A percentile compares a stretch with the other conserved stretches of the same genome.
Evolutionary conservation across 2,888 invertebrate species (phyloP).

Genomic region (Lasioglossum vierecki): DNA sequence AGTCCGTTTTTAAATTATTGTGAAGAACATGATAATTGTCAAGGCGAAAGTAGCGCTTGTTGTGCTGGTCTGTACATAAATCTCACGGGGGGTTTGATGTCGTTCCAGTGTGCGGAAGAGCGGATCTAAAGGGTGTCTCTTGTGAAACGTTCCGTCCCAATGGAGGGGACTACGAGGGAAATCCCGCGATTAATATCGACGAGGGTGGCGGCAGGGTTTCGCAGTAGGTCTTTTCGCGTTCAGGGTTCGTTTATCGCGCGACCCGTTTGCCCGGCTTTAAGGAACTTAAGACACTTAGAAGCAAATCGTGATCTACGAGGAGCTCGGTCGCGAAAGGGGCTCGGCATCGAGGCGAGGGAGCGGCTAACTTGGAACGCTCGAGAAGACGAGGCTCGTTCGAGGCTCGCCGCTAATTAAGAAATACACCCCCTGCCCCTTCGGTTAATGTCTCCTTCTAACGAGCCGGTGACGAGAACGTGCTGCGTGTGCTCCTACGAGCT

Average conservation of each 20-base stretch:
- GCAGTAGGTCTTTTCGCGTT: background rate
- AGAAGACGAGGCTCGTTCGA: constrained; percentile 55
- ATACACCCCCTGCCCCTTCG: constrained; percentile 47
- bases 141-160: background rate
- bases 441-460: constrained; percentile 50
- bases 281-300: constrained; percentile 63
- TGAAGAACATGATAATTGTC: no score
- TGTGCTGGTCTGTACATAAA: background rate
- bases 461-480: constrained; percentile 43
- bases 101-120: background rate
- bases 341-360: constrained; percentile 63
- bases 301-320: constrained; percentile 71
- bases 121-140: background rate
- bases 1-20: no score
- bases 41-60: no score
- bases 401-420: constrained; percentile 69
- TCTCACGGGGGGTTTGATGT: background rate
- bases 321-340: constrained; percentile 49
- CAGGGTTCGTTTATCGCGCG: constrained; percentile 40
- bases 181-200: constrained; percentile 31
- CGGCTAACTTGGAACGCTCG: constrained; percentile 56
- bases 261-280: constrained; percentile 26
- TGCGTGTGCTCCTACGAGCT: constrained; percentile 11
- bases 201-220: background rate
- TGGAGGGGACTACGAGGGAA: background rate